Evolutionary conservation across 2,888 invertebrate genomes (phyloP), one percentile per base, ranked within the genome.

Genomic region (Chaitophorus viminalis): DNA sequence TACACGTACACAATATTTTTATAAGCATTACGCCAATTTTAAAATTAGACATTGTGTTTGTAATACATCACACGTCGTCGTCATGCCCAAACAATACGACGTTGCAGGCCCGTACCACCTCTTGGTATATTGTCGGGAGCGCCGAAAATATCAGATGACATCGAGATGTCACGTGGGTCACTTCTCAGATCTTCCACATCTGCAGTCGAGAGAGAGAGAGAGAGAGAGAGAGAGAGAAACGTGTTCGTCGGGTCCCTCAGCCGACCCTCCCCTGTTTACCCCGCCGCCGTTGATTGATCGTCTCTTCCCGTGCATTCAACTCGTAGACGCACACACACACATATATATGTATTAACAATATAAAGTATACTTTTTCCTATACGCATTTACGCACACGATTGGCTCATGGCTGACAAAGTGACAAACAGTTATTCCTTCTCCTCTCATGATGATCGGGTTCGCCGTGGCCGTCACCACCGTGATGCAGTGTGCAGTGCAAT

Each of bases 251-350:
- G 17, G 31, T 18, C 21, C 4, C 52, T 6, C 31, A 4, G 77
- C 18, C 29, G 11, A 68, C 39, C 3, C n/a, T 33, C 36, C 11
- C 6, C n/a, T 2, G 36, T 31, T 46, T 18, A 54, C 33, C 33
- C 65, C 70, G 83, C 54, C n/a, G n/a, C 54, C 52, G 78, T 86
- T 86, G 86, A 86, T 86, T 86, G 86, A 86, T 86, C 78, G 78
- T 54, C 78, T 78, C 72, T 25, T 21, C 31, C 11, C 31, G 31
- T n/a, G 17, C 4, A 29, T 29, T 17, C 17, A 4, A 70, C 14
- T 29, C 70, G 29, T 68, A 29, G 6, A 29, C 29, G 29, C 70
- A 3, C 0, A 31, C 70, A 70, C 31, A 31, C 70, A 70, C 70
- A 3, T 29, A 29, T 29, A 29, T 25, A 29, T n/a, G 68, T n/a